A percentile compares a stretch with the other conserved stretches of the same genome.
Conservation (phyloP, 2,888 invertebrate species). For the Eupeodes latifasciatus region DNA sequence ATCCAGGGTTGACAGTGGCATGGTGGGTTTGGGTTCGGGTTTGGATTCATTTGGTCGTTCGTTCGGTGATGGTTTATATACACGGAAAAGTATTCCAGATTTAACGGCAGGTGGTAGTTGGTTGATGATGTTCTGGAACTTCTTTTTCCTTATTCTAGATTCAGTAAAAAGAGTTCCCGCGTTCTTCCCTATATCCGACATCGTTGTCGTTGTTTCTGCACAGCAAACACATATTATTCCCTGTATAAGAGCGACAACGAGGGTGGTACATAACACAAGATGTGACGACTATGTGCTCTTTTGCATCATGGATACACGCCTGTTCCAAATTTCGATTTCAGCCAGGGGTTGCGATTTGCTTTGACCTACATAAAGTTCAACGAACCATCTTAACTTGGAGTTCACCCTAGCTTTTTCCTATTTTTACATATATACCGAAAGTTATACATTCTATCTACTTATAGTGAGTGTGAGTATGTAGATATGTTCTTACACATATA, state of each 20-base stretch:
- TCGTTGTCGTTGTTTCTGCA: constrained; percentile 4
- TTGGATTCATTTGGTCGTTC: constrained; percentile 28
- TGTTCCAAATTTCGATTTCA: constrained; percentile 78
- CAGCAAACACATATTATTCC: not conserved
- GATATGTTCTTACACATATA: constrained; percentile 3
- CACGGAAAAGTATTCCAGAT: constrained; percentile 53
- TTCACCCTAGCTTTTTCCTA: constrained; percentile 35
- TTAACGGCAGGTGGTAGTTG: constrained; percentile 67
- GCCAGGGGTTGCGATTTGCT: constrained; percentile 83
- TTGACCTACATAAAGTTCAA: constrained; percentile 83
- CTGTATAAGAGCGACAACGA: constrained; percentile 10
- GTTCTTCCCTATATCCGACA: constrained; percentile 4
- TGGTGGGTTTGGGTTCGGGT: constrained; percentile 44
- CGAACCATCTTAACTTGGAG: constrained; percentile 77
- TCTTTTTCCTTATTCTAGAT: constrained; percentile 41
- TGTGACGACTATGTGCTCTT: constrained; percentile 26
- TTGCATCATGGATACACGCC: constrained; percentile 43
- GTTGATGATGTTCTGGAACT: constrained; percentile 38
- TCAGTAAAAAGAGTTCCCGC: not conserved
- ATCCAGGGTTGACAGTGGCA: constrained; percentile 77
- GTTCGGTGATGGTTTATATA: constrained; percentile 21
- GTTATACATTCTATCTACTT: not conserved
- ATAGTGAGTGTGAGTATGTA: constrained; percentile 5
- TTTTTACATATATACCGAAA: constrained; percentile 1
- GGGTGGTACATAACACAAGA: constrained; percentile 40